Evolutionary conservation across 2,113 vertebrate species (phyloP).

Genomic region (Spea multiplicata): DNA sequence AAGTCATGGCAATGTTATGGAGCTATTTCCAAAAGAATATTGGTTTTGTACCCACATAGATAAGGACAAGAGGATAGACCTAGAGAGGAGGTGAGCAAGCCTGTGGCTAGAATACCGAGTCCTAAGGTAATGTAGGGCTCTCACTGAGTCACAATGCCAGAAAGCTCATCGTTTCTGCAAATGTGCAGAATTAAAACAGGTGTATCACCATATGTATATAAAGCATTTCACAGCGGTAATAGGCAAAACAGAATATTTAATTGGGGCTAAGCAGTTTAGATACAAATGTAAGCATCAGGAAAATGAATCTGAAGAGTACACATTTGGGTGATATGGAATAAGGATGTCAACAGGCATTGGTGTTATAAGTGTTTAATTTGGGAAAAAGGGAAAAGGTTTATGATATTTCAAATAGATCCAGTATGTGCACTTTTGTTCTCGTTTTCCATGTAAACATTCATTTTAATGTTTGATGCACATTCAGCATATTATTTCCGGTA

Average conservation of each 20-base stretch:
- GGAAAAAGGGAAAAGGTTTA: background rate
- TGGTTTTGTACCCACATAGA: too few relatives aligned
- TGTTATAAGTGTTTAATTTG: background rate
- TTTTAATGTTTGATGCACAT: too few relatives aligned
- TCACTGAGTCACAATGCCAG: conserved; percentile 5
- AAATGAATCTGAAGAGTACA: background rate
- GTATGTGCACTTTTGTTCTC: too few relatives aligned
- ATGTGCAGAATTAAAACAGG: conserved; percentile 14
- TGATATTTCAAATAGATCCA: background rate
- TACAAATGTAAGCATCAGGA: background rate
- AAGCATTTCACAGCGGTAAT: background rate
- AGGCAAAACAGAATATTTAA: conserved; percentile 33
- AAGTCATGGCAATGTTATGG: too few relatives aligned
- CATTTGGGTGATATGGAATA: background rate
- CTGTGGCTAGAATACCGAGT: background rate
- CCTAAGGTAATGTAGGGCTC: background rate
- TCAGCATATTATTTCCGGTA: too few relatives aligned
- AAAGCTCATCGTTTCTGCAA: conserved; percentile 2
- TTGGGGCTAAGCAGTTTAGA: background rate
- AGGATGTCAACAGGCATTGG: background rate
- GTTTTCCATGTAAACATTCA: too few relatives aligned
- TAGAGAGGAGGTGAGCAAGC: background rate
- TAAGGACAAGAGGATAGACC: background rate
- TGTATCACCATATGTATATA: conserved; percentile 30
- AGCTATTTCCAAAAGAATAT: too few relatives aligned